Evolutionary conservation across 2,113 vertebrate genomes (phyloP), one percentile per base, ranked within the genome.

Genomic region (Piaya cayana): DNA sequence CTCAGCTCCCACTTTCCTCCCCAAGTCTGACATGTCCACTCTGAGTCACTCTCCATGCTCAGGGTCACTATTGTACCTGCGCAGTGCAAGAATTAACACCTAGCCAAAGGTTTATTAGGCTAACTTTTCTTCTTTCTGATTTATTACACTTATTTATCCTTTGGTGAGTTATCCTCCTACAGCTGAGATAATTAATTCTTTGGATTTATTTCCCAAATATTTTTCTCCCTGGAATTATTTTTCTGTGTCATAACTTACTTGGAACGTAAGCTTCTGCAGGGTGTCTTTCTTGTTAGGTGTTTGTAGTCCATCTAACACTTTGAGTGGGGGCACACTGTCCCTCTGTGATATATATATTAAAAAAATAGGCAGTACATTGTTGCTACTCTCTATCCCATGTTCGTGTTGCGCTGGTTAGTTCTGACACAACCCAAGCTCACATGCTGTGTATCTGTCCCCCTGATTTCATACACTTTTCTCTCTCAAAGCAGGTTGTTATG

Each of bases 401-500:
- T 94, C 92, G 6, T 20, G 56, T 93, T 93, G 88, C 1, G 30
- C 78, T 52, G 50, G 26, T 82, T 88, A 52, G 62, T 36, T 94
- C 90, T 90, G 88, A 95, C 68, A 95, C 75, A 96, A 63, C 52
- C 52, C 26, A 56, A 86, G 94, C n/a, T 88, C 75, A 49, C 82
- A 83, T 15, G 67, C 90, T 90, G 85, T 59, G 90, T 63, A 85
- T 80, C 60, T 70, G 63, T 70, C 90, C 69, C 56, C 90, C 82
- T 37, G 80, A 74, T 90, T 95, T 83, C 82, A 92, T 19, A 63
- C n/a, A 71, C n/a, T 6, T 92, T 88, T 81, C 76, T 88, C 68
- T 65, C 64, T 94, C 92, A 96, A 96, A 96, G 92, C 64, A 49
- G 36, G 10, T 81, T 92, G 79, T 82, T 86, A 91, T n/a, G 52